Evolutionary conservation across 2,888 invertebrate species (phyloP).

Genomic region (Scaptomyza polygonia): DNA sequence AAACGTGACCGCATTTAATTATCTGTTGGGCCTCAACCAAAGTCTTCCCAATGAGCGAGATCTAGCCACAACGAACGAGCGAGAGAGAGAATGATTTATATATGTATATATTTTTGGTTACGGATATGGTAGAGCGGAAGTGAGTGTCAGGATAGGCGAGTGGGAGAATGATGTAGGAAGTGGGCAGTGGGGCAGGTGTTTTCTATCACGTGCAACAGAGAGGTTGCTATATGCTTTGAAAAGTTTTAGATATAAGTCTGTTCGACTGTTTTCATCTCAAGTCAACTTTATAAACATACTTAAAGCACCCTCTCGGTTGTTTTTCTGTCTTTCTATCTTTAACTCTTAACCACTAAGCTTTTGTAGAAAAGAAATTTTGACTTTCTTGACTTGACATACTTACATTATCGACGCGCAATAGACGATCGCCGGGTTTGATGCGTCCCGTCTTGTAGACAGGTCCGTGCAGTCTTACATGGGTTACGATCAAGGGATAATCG

Average conservation of each 20-base stretch:
- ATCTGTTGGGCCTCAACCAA: slow-evolving; percentile 93
- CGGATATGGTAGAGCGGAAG: slow-evolving; percentile 38
- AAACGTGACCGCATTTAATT: slow-evolving; percentile 87
- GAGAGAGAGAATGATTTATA: slow-evolving; percentile 4
- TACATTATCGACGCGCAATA: slow-evolving; percentile 93
- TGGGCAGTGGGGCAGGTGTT: slow-evolving; percentile 41
- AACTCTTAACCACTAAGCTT: no score
- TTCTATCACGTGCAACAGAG: slow-evolving; percentile 28
- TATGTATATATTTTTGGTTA: slow-evolving; percentile 13
- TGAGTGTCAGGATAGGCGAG: slow-evolving; percentile 23
- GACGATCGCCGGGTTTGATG: slow-evolving; percentile 94
- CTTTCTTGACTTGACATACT: slow-evolving; percentile 82
- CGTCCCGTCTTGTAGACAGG: slow-evolving; percentile 96
- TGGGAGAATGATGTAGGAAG: background rate
- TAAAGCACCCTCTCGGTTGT: no score
- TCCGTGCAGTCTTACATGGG: slow-evolving; percentile 94
- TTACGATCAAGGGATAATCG: slow-evolving; percentile 92
- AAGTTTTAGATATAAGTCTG: no score
- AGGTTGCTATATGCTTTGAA: no score
- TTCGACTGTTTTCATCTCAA: no score
- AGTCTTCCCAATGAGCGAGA: slow-evolving; percentile 90
- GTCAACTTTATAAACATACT: no score
- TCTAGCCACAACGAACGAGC: slow-evolving; percentile 84
- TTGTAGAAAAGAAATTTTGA: no score
- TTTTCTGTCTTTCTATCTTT: no score